phyloP scores from a whole-genome alignment of 2,888 invertebrate genomes.

The Candidula unifasciata region DNA sequence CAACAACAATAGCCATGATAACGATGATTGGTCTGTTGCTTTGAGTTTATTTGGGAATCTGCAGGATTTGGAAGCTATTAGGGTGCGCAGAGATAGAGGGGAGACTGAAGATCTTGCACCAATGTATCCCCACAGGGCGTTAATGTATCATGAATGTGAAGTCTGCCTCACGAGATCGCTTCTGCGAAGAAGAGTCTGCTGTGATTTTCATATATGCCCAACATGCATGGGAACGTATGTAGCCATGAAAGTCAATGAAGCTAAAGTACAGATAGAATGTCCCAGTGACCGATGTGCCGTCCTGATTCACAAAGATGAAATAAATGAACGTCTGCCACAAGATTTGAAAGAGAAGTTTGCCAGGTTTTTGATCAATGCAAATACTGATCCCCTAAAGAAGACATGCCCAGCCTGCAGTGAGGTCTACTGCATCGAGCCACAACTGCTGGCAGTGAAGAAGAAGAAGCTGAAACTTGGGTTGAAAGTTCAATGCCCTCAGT shows the following conservation, averaged over 20 bases:
- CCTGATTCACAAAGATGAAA: slow-evolving; percentile 75
- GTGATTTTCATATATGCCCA: slow-evolving; percentile 74
- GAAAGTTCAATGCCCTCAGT: slow-evolving; percentile 73
- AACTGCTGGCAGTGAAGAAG: slow-evolving; percentile 33
- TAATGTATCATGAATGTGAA: slow-evolving; percentile 65
- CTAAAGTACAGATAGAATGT: slow-evolving; percentile 75
- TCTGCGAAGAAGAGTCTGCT: slow-evolving; percentile 73
- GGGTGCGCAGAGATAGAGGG: not conserved
- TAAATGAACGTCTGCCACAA: slow-evolving; percentile 69
- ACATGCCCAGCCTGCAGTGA: slow-evolving; percentile 78
- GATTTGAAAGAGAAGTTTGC: slow-evolving; percentile 74
- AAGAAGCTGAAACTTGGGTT: slow-evolving; percentile 51
- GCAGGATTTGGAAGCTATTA: not conserved
- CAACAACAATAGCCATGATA: not conserved
- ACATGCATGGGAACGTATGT: slow-evolving; percentile 74
- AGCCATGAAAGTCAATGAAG: slow-evolving; percentile 68
- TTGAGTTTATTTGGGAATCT: slow-evolving; percentile 15
- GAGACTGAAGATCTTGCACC: slow-evolving; percentile 21
- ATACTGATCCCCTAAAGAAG: slow-evolving; percentile 75
- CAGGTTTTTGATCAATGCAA: slow-evolving; percentile 74
- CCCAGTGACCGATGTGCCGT: slow-evolving; percentile 69
- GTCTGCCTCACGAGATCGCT: slow-evolving; percentile 70
- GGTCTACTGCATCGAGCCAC: slow-evolving; percentile 56
- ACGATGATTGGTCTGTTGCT: slow-evolving; percentile 35
- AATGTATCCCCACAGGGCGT: slow-evolving; percentile 56